These are phyloP conservation scores for Dynastes grantii DNA, from an alignment of 2,888 invertebrate species.

Conservation along the genomic window DNA sequence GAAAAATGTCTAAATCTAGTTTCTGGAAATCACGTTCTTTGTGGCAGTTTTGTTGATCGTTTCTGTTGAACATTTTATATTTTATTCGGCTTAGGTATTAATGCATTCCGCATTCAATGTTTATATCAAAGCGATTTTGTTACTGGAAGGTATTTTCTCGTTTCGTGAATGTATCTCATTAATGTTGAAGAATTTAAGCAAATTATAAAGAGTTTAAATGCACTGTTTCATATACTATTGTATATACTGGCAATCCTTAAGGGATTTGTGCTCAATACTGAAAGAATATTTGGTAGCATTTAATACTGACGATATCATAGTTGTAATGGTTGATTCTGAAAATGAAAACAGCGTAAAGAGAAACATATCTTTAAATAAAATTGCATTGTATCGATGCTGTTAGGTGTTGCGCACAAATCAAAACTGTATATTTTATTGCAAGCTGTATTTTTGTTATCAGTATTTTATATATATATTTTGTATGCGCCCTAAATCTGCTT, in stretches of 20 bases:
- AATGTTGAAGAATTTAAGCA: constrained; percentile 1
- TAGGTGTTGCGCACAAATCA: constrained; percentile 36
- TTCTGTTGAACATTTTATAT: constrained; percentile 24
- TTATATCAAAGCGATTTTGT: not conserved
- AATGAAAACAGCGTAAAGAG: not conserved
- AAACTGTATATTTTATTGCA: constrained; percentile 21
- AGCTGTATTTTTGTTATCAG: constrained; percentile 46
- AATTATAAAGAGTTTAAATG: not conserved
- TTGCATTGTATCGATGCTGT: not conserved
- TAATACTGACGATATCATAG: constrained; percentile 27
- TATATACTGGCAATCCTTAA: constrained; percentile 12
- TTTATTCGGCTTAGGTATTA: constrained; percentile 19
- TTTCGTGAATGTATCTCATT: not conserved
- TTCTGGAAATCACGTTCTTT: not conserved
- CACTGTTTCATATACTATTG: not conserved
- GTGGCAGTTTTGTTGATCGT: constrained; percentile 6
- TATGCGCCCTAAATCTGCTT: constrained; percentile 42
- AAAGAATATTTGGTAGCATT: not conserved
- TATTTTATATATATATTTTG: constrained; percentile 46
- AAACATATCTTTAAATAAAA: constrained; percentile 26
- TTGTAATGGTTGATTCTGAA: not conserved
- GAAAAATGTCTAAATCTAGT: not conserved
- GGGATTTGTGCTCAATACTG: constrained; percentile 32
- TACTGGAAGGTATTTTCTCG: not conserved
- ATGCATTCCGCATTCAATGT: not conserved